Evolutionary conservation across 2,113 vertebrate species (phyloP), one percentile per base, ranked within the genome.

Genomic region (Otis tarda): DNA sequence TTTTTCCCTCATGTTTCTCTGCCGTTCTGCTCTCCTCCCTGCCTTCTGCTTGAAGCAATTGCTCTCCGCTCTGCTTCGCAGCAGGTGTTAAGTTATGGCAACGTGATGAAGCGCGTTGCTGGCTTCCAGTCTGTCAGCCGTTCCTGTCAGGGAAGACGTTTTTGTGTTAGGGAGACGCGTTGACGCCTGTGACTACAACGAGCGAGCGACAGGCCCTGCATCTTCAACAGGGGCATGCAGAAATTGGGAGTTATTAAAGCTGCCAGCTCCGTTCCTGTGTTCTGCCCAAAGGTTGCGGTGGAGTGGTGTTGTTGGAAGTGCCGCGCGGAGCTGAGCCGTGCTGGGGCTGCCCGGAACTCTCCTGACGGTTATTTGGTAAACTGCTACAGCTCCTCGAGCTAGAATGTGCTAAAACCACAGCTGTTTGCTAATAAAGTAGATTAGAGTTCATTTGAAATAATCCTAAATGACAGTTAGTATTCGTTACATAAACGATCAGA

Each of bases 71-170:
- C 57, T n/a, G 71, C 81, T 73, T 93, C 75, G n/a, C 79, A 75
- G 90, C 82, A 94, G 85, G 83, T 93, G 91, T 75, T 57, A 63
- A 69, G 68, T 61, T 76, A 12, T 59, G 85, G 86, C 78, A 89
- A 12, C 43, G 41, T 12, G 95, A 43, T 68, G 74, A 49, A 41
- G 45, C 47, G 23, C 21, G 2, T 80, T 50, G 0, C 47, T 41
- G 50, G 35, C 47, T 31, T 45, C 22, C 56, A 27, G 45, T 25
- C 79, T 75, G 83, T 39, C 83, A 67, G 94, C 27, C 45, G 45
- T 23, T 37, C 27, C 87, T 28, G 83, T 14, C 74, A 8, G 57
- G 50, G 17, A 12, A 20, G 27, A 15, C 50, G 53, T 0, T 21
- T 27, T 87, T 75, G 65, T 41, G 76, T 41, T 16, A 5, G 67